Percentiles rank a stretch among this genome's conserved stretches.
Conservation (phyloP, 2,888 invertebrate species). For the Rhorus exstirpatorius region DNA sequence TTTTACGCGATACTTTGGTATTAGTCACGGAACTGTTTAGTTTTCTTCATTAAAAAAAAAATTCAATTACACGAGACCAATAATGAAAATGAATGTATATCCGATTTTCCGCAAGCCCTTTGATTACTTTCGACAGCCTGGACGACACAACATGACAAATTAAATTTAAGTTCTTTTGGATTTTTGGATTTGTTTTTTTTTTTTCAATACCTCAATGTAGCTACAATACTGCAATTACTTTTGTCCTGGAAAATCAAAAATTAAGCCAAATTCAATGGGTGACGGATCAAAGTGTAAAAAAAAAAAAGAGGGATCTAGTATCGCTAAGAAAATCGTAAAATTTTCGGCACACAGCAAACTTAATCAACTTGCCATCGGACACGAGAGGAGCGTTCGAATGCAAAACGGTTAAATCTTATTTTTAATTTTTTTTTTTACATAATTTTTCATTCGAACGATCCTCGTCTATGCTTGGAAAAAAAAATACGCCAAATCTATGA, state of each 20-base stretch:
- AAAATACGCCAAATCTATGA: slow-evolving; percentile 52
- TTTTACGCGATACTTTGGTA: slow-evolving; percentile 14
- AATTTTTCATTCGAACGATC: slow-evolving; percentile 41
- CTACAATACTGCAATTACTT: slow-evolving; percentile 81
- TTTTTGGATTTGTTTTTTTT: slow-evolving; percentile 38
- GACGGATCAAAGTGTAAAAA: slow-evolving; percentile 64
- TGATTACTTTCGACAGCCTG: slow-evolving; percentile 49
- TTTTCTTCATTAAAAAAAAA: slow-evolving; percentile 23
- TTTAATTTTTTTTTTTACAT: slow-evolving; percentile 15
- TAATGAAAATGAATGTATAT: slow-evolving; percentile 33
- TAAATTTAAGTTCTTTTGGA: slow-evolving; percentile 72
- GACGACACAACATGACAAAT: slow-evolving; percentile 76
- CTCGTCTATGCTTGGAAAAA: slow-evolving; percentile 46
- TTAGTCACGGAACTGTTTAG: slow-evolving; percentile 39
- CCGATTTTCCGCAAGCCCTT: slow-evolving; percentile 58
- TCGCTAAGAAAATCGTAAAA: slow-evolving; percentile 39
- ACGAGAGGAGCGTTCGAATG: slow-evolving; percentile 9
- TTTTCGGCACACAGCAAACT: slow-evolving; percentile 69
- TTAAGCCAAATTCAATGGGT: slow-evolving; percentile 27
- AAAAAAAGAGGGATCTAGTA: not conserved
- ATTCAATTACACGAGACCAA: slow-evolving; percentile 21
- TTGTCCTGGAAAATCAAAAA: slow-evolving; percentile 81
- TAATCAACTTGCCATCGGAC: slow-evolving; percentile 49
- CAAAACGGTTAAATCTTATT: not conserved
- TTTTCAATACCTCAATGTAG: slow-evolving; percentile 81